These are phyloP conservation scores for Clinocottus analis DNA, from an alignment of 2,113 vertebrate genomes.

Conservation along the genomic window DNA sequence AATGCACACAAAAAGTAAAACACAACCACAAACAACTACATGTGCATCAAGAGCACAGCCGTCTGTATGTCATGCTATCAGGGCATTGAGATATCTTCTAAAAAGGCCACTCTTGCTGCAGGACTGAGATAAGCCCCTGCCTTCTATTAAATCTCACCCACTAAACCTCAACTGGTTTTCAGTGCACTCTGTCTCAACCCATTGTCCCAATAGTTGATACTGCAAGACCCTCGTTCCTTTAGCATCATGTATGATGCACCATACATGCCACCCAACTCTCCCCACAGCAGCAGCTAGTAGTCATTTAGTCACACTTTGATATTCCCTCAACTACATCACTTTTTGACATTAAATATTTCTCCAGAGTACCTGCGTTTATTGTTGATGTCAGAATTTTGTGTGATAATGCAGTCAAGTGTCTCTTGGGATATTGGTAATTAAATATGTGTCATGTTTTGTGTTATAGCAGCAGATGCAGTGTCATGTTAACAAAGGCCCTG, in stretches of 20 bases:
- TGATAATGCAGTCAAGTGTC: neutral
- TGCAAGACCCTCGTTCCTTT: no score
- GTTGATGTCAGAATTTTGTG: neutral
- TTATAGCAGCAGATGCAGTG: neutral
- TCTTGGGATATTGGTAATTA: neutral
- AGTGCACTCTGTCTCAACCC: neutral
- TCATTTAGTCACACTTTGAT: neutral
- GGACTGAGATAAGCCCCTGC: neutral
- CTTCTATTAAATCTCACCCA: neutral
- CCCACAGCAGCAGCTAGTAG: neutral
- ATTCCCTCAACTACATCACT: neutral
- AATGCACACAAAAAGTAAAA: neutral
- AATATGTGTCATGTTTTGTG: neutral
- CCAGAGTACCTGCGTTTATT: neutral
- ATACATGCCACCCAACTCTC: neutral
- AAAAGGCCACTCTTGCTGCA: neutral
- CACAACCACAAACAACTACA: constrained; percentile 2
- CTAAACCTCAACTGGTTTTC: neutral
- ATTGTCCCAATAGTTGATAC: neutral
- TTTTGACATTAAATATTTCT: neutral
- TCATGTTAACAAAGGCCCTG: no score
- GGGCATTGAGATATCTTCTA: neutral
- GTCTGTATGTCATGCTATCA: neutral
- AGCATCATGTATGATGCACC: neutral
- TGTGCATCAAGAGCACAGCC: neutral